Conservation (phyloP, 2,797 vertebrate genomes). For the Mus minutoides region DNA sequence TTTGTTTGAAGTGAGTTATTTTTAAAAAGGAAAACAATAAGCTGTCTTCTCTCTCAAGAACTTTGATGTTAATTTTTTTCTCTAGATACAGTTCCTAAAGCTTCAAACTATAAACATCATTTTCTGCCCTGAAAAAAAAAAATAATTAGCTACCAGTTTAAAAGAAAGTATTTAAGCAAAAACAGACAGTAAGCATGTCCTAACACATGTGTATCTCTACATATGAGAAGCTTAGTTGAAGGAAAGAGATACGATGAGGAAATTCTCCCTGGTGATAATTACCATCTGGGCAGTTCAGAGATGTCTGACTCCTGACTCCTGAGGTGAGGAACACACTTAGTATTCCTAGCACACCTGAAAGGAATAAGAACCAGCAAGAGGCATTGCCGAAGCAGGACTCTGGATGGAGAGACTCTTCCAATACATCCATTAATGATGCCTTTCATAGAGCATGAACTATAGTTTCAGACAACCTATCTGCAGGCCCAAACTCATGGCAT, state of each 20-base stretch:
- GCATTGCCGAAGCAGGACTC: not conserved
- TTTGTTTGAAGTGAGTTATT: slow-evolving; percentile 23
- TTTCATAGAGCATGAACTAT: not conserved
- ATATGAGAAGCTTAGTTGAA: not conserved
- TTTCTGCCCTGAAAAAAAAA: slow-evolving; percentile 16
- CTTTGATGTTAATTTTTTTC: slow-evolving; percentile 32
- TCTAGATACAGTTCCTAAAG: slow-evolving; percentile 22
- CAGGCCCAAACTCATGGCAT: not conserved
- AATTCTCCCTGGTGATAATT: not conserved
- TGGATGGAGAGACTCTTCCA: no score
- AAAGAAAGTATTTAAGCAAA: slow-evolving; percentile 4
- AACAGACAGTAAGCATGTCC: not conserved
- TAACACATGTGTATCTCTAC: not conserved
- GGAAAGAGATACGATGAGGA: not conserved
- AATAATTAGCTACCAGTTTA: slow-evolving; percentile 52
- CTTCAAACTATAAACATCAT: slow-evolving; percentile 51
- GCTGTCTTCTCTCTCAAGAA: not conserved
- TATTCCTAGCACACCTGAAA: not conserved
- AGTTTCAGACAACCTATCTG: not conserved
- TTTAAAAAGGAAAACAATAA: slow-evolving; percentile 8
- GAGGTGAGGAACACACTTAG: not conserved
- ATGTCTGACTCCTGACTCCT: not conserved
- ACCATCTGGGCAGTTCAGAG: not conserved
- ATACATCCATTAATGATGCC: not conserved
- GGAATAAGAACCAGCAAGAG: not conserved